A percentile compares a stretch with the other conserved stretches of the same genome.
These are phyloP conservation scores for Glyptemys insculpta DNA, from an alignment of 2,797 vertebrate species.

Conservation along the genomic window DNA sequence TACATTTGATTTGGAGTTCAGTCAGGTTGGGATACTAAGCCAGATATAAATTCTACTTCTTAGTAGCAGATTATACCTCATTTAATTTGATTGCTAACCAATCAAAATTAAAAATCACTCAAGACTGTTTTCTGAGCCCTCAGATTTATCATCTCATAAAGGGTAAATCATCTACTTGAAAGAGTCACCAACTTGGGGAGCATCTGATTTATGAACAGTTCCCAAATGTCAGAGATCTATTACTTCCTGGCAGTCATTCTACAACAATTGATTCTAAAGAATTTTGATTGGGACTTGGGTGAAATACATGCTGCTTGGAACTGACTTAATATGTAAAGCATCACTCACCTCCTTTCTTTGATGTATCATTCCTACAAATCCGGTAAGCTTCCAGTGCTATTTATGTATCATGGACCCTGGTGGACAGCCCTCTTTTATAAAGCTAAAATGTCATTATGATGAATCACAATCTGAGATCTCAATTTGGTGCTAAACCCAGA, in stretches of 20 bases:
- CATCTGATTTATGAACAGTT: conserved; percentile 46
- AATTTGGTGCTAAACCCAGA: background rate
- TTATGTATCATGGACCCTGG: background rate
- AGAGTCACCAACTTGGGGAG: background rate
- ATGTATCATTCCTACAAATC: background rate
- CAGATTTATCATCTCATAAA: conserved; percentile 11
- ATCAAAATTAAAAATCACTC: conserved; percentile 39
- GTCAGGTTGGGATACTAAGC: background rate
- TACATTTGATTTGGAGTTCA: background rate
- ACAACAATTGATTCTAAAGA: conserved; percentile 20
- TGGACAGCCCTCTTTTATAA: conserved; percentile 28
- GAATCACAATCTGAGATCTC: conserved; percentile 30
- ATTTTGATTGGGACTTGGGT: background rate
- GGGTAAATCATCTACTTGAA: background rate
- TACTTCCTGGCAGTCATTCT: background rate
- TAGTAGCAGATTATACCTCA: background rate
- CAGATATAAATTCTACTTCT: background rate
- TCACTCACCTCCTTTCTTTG: background rate
- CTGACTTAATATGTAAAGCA: background rate
- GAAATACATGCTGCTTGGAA: background rate
- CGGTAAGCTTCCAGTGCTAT: background rate
- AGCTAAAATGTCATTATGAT: conserved; percentile 31
- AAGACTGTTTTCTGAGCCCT: background rate
- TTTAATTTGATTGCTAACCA: background rate
- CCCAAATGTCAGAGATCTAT: conserved; percentile 40